These are phyloP conservation scores for Aegotheles bennettii DNA, from an alignment of 2,113 vertebrate species.

Conservation along the genomic window DNA sequence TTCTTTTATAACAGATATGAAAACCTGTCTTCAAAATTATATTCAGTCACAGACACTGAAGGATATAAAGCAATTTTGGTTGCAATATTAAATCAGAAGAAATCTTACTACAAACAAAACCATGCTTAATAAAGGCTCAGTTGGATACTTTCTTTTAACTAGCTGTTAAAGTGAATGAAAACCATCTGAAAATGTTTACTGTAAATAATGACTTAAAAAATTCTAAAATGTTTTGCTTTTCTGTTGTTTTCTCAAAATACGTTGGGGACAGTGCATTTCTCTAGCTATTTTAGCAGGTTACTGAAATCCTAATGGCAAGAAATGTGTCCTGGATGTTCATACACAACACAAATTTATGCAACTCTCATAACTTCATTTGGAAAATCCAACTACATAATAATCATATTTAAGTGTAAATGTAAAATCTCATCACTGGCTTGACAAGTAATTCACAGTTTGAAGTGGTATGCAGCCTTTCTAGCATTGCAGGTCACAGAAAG, in stretches of 20 bases:
- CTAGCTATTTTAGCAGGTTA: neutral
- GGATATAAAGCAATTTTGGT: constrained; percentile 32
- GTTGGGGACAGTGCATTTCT: neutral
- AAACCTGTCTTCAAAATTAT: constrained; percentile 51
- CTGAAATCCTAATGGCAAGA: neutral
- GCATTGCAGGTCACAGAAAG: neutral
- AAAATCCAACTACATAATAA: neutral
- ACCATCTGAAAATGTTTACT: neutral
- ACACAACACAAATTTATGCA: neutral
- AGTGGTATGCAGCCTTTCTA: neutral
- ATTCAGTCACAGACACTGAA: constrained; percentile 37
- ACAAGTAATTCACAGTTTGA: neutral
- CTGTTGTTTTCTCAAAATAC: neutral
- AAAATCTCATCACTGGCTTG: neutral
- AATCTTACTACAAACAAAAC: neutral
- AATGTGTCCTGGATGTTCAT: neutral
- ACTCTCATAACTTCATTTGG: neutral
- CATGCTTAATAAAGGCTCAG: neutral
- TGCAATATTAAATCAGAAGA: constrained; percentile 27
- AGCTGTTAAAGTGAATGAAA: neutral
- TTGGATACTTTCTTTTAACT: constrained; percentile 4
- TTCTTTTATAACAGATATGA: constrained; percentile 56
- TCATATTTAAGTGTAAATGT: neutral
- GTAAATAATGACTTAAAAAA: neutral
- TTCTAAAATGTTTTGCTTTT: neutral